A percentile compares a stretch with the other conserved stretches of the same genome.
Conservation (phyloP, 1,140 invertebrate genomes). For the Bombus ignitus region DNA sequence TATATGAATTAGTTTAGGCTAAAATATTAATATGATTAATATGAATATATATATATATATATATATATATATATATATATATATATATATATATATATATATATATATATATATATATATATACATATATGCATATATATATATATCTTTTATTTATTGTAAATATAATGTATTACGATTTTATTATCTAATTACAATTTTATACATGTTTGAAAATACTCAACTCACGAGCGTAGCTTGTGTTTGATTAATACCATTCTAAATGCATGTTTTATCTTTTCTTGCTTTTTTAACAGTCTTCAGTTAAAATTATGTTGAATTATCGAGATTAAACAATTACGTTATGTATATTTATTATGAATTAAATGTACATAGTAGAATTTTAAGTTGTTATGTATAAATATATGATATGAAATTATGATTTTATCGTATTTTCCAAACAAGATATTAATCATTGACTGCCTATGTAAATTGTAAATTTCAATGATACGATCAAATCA, state of each 20-base stretch:
- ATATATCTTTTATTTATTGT: slow-evolving; percentile 40
- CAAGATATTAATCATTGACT: neutral
- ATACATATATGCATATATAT: too few species aligned
- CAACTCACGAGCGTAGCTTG: neutral
- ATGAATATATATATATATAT: too few species aligned
- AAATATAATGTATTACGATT: slow-evolving; percentile 31
- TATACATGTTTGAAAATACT: slow-evolving; percentile 30
- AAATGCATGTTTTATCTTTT: neutral
- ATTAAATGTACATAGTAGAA: neutral
- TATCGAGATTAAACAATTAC: neutral
- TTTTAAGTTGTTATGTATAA: neutral
- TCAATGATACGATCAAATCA: neutral
- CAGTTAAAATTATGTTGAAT: neutral
- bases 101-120: too few species aligned
- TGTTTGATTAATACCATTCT: neutral
- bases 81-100: too few species aligned
- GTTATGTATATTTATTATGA: neutral
- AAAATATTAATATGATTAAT: neutral
- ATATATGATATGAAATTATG: neutral
- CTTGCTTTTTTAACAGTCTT: too few species aligned
- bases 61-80: fast-evolving
- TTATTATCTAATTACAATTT: slow-evolving; percentile 40
- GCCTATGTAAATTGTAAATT: neutral
- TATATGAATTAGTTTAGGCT: neutral
- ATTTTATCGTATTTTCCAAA: neutral